These are phyloP conservation scores for Siniperca knerii DNA, from an alignment of 2,113 vertebrate genomes.

Conservation along the genomic window DNA sequence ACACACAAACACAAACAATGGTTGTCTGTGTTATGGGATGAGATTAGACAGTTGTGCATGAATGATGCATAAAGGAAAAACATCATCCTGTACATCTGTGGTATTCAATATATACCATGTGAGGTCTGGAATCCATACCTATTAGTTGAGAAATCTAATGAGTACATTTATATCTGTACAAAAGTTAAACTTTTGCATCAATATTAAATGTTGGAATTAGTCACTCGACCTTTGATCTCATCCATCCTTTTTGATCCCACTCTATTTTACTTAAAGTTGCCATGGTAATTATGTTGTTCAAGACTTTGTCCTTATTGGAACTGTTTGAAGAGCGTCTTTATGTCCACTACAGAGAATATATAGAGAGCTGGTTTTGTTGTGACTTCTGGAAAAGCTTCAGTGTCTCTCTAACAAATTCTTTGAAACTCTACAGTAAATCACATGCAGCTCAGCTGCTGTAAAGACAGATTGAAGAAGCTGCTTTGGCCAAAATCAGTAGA, in stretches of 20 bases:
- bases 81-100: background rate
- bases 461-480: background rate
- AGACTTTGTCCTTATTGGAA: background rate
- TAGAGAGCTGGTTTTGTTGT: background rate
- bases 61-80: constrained; percentile 15
- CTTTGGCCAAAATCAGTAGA: background rate
- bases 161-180: background rate
- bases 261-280: background rate
- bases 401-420: background rate
- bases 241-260: background rate
- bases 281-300: background rate
- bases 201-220: background rate
- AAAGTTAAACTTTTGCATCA: background rate
- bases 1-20: background rate
- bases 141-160: background rate
- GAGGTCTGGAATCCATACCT: background rate
- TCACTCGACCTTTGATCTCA: background rate
- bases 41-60: constrained; percentile 33
- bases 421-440: constrained; percentile 3
- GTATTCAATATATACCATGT: constrained; percentile 10
- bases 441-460: background rate
- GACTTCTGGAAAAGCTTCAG: too few species aligned
- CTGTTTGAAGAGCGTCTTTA: background rate
- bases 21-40: background rate
- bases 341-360: background rate